Conservation (phyloP, 2,113 vertebrate genomes). For the Leptocoma aspasia region DNA sequence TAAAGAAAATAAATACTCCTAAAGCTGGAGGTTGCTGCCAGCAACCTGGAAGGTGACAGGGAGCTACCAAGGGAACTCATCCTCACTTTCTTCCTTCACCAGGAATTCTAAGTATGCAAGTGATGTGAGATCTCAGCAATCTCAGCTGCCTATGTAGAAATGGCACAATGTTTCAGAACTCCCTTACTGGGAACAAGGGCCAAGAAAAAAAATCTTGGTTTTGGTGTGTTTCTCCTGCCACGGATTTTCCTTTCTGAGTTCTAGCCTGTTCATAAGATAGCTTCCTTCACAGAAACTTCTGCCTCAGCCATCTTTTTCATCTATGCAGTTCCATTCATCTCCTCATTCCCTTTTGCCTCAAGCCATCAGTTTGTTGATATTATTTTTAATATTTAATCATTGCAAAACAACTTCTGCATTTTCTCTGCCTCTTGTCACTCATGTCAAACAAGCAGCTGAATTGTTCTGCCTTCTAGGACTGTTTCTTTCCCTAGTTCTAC, state of each 20-base stretch:
- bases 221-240: background rate
- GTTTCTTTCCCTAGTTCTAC: background rate
- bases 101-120: background rate
- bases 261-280: background rate
- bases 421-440: background rate
- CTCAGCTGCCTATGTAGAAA: background rate
- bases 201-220: background rate
- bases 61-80: background rate
- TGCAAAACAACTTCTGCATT: background rate
- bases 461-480: background rate
- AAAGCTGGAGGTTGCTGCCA: background rate
- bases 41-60: background rate
- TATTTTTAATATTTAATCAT: background rate
- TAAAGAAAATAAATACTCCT: background rate
- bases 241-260: background rate
- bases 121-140: background rate
- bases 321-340: background rate
- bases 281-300: background rate
- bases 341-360: background rate
- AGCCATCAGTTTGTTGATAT: background rate
- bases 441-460: background rate
- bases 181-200: background rate
- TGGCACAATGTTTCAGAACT: background rate
- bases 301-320: background rate
- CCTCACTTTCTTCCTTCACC: background rate